A percentile compares a stretch with the other conserved stretches of the same genome.
Evolutionary conservation across 2,113 vertebrate species (phyloP).

Genomic region (Myiozetetes cayanensis): DNA sequence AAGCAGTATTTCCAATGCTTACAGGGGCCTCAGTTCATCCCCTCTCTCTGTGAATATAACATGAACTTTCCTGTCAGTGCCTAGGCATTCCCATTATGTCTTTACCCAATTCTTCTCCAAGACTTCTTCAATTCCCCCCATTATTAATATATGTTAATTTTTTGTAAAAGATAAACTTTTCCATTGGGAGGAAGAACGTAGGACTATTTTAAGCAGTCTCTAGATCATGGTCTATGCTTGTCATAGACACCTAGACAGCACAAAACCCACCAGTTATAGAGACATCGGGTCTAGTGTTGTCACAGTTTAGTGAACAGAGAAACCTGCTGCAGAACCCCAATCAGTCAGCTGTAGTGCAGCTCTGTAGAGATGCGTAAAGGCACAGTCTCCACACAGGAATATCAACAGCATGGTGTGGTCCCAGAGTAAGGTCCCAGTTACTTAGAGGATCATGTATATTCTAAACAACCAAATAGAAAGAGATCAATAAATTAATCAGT

Average conservation of each 20-base stretch:
- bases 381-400: background rate
- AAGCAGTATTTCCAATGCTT: background rate
- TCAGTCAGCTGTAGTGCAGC: background rate
- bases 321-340: background rate
- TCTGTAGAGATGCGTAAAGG: background rate
- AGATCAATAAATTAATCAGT: background rate
- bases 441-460: background rate
- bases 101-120: background rate
- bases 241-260: background rate
- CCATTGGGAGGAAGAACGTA: background rate
- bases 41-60: background rate
- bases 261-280: background rate
- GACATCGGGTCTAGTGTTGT: background rate
- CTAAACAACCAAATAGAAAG: background rate
- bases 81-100: background rate
- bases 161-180: background rate
- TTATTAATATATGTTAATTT: background rate
- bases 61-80: background rate
- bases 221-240: background rate
- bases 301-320: background rate
- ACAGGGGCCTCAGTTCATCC: background rate
- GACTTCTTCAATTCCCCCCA: background rate
- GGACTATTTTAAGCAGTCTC: background rate
- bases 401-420: background rate
- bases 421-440: background rate